Base-by-base conservation (phyloP, 92 coral and sea anemone genomes). In the Epizoanthus fatuus region DNA sequence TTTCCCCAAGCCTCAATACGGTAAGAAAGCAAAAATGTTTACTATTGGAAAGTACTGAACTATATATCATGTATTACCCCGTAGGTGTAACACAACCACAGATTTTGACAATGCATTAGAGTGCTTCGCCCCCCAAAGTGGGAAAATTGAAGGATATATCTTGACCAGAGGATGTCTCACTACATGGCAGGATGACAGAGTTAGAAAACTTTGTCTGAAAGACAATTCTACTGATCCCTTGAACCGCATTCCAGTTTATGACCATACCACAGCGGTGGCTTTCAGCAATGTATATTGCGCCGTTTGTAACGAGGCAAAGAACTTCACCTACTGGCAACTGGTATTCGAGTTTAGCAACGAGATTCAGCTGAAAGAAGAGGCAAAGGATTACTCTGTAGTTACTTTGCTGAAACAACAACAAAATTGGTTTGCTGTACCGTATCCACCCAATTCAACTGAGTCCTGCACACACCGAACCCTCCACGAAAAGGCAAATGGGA, bases 211-310 rank as follows among this genome's bases (percentile, higher is more conserved):
- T 9, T 70, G 75, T 20, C 37, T 45, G 10, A 35, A 70, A 5
- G 14, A 45, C 7, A 44, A 44, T 14, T 17, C 57, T 7, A 70
- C 37, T 49, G 75, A 70, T 70, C 75, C 75, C 17, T 17, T 70
- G 38, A 70, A 4, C 10, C 53, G 7, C 13, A 70, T 70, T 70
- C 75, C 75, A 70, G 58, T 70, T 7, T 70, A 42, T 70, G 75
- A 45, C 39, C 16, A 70, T 5, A 54, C 47, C 16, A 70, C 75
- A 45, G 56, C 22, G 57, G 13, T 8, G 7, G 13, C 70, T 1
- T 64, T 64, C 44, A 35, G 70, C 2, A 64, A 64, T 10, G 70
- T 64, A 5, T 64, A 64, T 40, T 64, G 70, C 17, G 70, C 70
- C 7, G 70, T 64, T 29, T 64, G 70, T n/a, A 64, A 64, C 45